phyloP scores from a whole-genome alignment of 2,113 vertebrate species.

The Daubentonia madagascariensis region DNA sequence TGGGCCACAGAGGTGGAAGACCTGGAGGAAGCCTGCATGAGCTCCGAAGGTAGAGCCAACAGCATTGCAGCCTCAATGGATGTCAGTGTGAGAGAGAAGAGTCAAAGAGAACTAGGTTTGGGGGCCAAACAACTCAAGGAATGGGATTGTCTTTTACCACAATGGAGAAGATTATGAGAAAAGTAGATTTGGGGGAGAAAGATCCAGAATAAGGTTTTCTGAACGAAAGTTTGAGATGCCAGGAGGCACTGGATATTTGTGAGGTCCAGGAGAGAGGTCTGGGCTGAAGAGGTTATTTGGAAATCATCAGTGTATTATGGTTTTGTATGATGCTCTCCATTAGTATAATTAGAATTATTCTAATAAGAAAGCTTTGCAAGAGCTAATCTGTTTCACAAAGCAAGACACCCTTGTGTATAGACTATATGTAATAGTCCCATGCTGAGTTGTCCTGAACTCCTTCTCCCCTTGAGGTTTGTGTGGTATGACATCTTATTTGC shows the following conservation, averaged over 20 bases:
- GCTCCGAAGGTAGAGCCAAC: not conserved
- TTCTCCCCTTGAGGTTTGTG: slow-evolving; percentile 51
- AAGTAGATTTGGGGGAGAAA: not conserved
- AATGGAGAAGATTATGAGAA: not conserved
- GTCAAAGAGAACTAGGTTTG: too few species aligned
- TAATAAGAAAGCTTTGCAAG: slow-evolving; percentile 20
- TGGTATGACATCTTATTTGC: slow-evolving; percentile 69
- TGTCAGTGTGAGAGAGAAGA: not conserved
- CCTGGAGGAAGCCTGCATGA: accelerated
- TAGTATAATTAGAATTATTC: not conserved
- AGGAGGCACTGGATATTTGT: not conserved
- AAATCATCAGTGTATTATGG: not conserved
- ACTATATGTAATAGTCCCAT: not conserved
- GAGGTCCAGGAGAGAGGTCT: not conserved
- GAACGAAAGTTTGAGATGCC: not conserved
- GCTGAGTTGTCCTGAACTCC: slow-evolving; percentile 8
- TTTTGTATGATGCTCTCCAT: not conserved
- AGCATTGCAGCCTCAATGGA: accelerated
- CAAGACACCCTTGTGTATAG: not conserved
- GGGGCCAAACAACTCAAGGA: not conserved
- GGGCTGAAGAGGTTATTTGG: not conserved
- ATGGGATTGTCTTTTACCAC: not conserved
- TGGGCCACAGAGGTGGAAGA: not conserved
- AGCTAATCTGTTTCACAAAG: slow-evolving; percentile 12
- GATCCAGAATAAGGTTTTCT: not conserved